Conservation (phyloP, 2,113 vertebrate species). For the Hemiscyllium ocellatum region DNA sequence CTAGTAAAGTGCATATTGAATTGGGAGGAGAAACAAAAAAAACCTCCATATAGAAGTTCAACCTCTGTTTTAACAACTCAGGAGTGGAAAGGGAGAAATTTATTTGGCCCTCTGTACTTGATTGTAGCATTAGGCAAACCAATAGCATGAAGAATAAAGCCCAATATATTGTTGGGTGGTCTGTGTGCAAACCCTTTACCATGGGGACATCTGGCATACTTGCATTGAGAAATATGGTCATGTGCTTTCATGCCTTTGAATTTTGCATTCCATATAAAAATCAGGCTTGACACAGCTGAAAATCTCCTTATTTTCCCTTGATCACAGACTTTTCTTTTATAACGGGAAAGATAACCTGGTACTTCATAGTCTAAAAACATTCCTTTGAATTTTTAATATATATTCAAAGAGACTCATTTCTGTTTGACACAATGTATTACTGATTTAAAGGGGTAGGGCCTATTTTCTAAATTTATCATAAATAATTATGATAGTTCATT, state of each 20-base stretch:
- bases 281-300: neutral
- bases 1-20: too few relatives aligned
- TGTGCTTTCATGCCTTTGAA: neutral
- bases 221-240: neutral
- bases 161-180: neutral
- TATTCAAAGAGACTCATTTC: neutral
- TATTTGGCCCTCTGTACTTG: too few relatives aligned
- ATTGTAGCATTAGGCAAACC: too few relatives aligned
- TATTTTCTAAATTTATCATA: neutral
- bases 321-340: neutral
- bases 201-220: neutral
- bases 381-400: neutral
- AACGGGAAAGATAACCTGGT: neutral
- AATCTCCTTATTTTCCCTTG: neutral
- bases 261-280: neutral
- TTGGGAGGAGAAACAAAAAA: too few relatives aligned
- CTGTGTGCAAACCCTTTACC: neutral
- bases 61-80: too few relatives aligned
- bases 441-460: neutral
- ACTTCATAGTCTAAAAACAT: neutral
- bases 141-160: neutral
- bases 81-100: too few relatives aligned
- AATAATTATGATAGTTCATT: neutral
- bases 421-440: neutral
- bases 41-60: too few relatives aligned